Conservation (phyloP, 2,113 vertebrate species). For the Gobius niger region DNA sequence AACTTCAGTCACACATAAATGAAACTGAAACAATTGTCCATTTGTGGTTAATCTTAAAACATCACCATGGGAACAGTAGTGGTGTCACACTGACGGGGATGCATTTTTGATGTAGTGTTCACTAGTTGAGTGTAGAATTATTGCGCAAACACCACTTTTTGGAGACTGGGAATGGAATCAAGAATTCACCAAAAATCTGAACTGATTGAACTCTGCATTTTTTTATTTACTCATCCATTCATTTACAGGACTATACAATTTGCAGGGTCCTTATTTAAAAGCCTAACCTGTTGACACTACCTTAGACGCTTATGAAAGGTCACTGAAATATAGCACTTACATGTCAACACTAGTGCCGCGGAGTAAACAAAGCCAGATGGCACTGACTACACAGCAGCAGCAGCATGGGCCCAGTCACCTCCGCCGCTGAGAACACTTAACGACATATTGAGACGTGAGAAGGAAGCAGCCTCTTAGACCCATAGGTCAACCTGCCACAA, state of each 20-base stretch:
- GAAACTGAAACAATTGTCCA: constrained; percentile 1
- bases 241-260: no score
- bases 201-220: not conserved
- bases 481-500: constrained; percentile 55
- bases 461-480: constrained; percentile 58
- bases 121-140: not conserved
- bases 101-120: not conserved
- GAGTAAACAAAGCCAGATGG: constrained; percentile 56
- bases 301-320: not conserved
- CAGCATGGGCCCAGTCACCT: constrained; percentile 21
- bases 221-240: no score
- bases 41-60: not conserved
- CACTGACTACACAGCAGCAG: constrained; percentile 30
- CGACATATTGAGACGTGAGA: constrained; percentile 49
- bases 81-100: no score
- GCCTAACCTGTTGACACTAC: not conserved
- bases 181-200: not conserved
- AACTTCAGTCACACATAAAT: not conserved
- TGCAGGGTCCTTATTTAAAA: no score
- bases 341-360: constrained; percentile 14
- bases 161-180: not conserved
- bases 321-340: constrained; percentile 21
- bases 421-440: constrained; percentile 38
- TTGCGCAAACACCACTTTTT: not conserved
- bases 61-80: not conserved